Conservation (phyloP, 2,113 vertebrate genomes). For the Cinclus cinclus region DNA sequence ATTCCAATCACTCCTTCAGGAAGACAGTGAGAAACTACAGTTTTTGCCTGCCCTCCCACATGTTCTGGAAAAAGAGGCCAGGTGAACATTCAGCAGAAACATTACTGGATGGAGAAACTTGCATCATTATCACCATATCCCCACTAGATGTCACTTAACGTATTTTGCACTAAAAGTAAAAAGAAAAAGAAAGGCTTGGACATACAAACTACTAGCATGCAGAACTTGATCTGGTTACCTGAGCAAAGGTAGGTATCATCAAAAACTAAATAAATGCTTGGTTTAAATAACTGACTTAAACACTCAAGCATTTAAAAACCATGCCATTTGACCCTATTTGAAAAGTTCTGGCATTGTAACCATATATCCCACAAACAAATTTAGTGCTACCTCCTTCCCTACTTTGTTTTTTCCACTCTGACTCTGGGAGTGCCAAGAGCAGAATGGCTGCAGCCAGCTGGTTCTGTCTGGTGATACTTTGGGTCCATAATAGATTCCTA, state of each 20-base stretch:
- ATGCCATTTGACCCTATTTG: background rate
- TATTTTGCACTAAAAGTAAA: background rate
- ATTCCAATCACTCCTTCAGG: background rate
- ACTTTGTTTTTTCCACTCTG: background rate
- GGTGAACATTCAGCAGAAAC: background rate
- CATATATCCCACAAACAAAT: background rate
- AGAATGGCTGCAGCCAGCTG: background rate
- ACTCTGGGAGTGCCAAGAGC: background rate
- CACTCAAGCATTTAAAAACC: background rate
- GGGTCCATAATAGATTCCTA: background rate
- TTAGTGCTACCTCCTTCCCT: background rate
- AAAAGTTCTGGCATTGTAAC: background rate
- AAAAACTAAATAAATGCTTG: background rate
- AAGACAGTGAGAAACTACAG: background rate
- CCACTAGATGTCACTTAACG: slow-evolving; percentile 41
- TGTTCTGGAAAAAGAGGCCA: background rate
- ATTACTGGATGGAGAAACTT: background rate
- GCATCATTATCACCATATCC: background rate
- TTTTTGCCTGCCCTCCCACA: background rate
- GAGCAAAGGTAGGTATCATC: background rate
- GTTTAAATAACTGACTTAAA: background rate
- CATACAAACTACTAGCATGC: no score
- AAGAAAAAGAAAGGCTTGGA: background rate
- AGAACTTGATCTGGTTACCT: background rate
- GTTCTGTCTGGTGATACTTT: background rate